phyloP scores from a whole-genome alignment of 1,140 invertebrate species.

The Homalodisca vitripennis region DNA sequence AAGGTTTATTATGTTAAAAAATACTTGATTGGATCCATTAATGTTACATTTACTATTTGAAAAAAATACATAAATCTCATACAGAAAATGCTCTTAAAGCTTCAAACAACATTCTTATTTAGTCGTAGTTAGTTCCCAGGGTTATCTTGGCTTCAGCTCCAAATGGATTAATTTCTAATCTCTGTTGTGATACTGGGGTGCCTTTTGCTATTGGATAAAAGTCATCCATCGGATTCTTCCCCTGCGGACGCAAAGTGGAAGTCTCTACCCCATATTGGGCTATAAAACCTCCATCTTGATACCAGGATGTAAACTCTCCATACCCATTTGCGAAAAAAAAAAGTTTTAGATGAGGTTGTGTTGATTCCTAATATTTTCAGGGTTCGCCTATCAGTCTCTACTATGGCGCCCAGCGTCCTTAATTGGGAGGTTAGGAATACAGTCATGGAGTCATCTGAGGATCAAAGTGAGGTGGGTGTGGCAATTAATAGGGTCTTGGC shows the following conservation, averaged over 20 bases:
- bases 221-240: constrained; percentile 21
- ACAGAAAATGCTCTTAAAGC: no score
- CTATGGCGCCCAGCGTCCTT: neutral
- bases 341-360: constrained; percentile 2
- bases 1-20: no score
- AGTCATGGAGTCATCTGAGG: constrained; percentile 28
- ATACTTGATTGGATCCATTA: no score
- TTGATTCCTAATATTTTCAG: constrained; percentile 3
- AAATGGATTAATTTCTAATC: constrained; percentile 3
- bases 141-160: constrained; percentile 4
- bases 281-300: constrained; percentile 11
- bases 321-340: constrained; percentile 8
- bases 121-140: no score
- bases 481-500: neutral
- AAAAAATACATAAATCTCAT: no score
- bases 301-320: constrained; percentile 20
- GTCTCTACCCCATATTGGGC: constrained; percentile 24
- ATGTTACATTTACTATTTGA: no score
- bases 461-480: constrained; percentile 24
- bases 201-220: constrained; percentile 22
- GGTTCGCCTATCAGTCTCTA: neutral
- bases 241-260: constrained; percentile 13
- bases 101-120: no score
- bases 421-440: neutral
- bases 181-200: neutral